phyloP scores from a whole-genome alignment of 2,113 vertebrate species.

The Anser brachyrhynchus region DNA sequence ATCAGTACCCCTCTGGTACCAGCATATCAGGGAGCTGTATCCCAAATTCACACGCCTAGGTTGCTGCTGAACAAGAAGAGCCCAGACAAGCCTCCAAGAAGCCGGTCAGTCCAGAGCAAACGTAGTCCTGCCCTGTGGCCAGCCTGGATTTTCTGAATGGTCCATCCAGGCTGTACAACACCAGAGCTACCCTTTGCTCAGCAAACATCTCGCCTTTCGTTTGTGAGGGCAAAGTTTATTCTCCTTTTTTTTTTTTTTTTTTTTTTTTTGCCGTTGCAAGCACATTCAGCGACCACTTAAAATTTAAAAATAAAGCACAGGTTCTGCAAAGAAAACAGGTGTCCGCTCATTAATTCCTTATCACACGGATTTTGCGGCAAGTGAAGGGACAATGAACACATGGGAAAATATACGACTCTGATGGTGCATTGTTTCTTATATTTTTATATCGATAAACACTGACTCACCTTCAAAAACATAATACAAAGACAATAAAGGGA shows the following conservation, averaged over 20 bases:
- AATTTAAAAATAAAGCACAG: neutral
- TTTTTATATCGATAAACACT: slow-evolving; percentile 57
- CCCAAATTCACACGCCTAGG: neutral
- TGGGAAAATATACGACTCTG: neutral
- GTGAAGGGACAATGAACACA: slow-evolving; percentile 20
- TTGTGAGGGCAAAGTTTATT: neutral
- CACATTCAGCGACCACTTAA: neutral
- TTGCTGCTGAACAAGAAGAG: neutral
- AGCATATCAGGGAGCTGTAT: rapidly evolving
- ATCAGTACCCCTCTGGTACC: rapidly evolving
- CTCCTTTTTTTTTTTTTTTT: neutral
- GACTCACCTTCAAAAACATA: slow-evolving; percentile 47
- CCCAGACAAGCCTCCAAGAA: neutral
- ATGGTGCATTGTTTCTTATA: slow-evolving; percentile 30
- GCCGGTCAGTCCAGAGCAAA: neutral
- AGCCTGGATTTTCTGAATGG: neutral
- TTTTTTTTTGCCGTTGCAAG: neutral
- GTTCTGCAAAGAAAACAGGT: slow-evolving; percentile 18
- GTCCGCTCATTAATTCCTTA: neutral
- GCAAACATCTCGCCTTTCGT: neutral
- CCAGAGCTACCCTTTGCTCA: neutral
- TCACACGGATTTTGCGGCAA: neutral
- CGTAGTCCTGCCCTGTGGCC: neutral
- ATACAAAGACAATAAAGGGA: slow-evolving; percentile 50
- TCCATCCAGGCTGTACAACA: neutral